Conservation (phyloP, 2,888 invertebrate genomes). For the Helicoverpa assulta region DNA sequence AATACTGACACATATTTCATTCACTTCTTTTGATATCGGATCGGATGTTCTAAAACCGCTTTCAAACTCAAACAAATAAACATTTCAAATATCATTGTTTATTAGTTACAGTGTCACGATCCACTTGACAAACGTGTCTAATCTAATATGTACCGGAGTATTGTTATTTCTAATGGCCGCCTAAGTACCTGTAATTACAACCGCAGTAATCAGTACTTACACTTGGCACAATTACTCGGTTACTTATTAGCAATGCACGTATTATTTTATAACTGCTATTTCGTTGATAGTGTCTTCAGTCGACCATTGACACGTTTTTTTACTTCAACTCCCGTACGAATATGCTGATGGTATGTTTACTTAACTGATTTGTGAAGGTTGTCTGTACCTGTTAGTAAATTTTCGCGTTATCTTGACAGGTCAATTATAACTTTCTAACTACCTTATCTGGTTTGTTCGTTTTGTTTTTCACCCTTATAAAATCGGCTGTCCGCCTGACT, state of each 20-base stretch:
- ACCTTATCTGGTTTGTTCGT: too few relatives aligned
- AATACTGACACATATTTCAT: too few relatives aligned
- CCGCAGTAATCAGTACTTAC: constrained; percentile 1
- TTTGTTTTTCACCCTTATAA: too few relatives aligned
- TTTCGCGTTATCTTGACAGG: too few relatives aligned
- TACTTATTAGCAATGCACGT: constrained; percentile 8
- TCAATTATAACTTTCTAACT: too few relatives aligned
- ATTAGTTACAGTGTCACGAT: not conserved
- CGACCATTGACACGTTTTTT: constrained; percentile 9
- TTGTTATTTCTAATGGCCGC: not conserved
- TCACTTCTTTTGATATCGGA: too few relatives aligned
- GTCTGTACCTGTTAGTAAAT: too few relatives aligned
- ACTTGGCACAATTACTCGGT: constrained; percentile 22
- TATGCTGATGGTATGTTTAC: not conserved
- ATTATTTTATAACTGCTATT: not conserved
- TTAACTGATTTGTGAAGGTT: not conserved
- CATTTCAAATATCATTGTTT: too few relatives aligned
- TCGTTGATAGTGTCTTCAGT: constrained; percentile 5
- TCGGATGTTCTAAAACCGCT: too few relatives aligned
- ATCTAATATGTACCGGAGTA: constrained; percentile 9
- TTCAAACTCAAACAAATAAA: too few relatives aligned
- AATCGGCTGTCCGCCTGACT: too few relatives aligned
- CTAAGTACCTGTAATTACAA: constrained; percentile 5
- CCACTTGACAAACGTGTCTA: constrained; percentile 11
- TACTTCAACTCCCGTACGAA: not conserved